Percentiles rank a stretch among this genome's conserved stretches.
Conservation (phyloP, 2,797 vertebrate genomes). For the Lithobates pipiens region DNA sequence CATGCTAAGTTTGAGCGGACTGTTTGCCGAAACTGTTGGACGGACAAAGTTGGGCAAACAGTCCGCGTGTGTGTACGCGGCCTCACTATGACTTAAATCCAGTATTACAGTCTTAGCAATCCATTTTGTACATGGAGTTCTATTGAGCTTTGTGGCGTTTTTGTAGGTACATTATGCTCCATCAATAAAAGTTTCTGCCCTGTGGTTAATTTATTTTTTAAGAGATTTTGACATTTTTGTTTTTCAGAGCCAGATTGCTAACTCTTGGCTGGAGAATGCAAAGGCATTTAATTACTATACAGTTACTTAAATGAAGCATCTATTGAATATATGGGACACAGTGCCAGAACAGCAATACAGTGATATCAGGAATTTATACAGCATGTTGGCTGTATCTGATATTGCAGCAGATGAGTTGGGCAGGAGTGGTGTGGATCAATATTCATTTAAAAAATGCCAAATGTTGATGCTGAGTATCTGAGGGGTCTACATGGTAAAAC, state of each 20-base stretch:
- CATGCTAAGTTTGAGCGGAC: no score
- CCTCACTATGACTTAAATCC: not conserved
- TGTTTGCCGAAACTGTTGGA: no score
- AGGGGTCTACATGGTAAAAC: not conserved
- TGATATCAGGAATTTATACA: not conserved
- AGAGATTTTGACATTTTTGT: conserved; percentile 10
- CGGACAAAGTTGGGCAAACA: no score
- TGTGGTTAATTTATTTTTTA: not conserved
- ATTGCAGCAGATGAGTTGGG: not conserved
- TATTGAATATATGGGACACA: conserved; percentile 31
- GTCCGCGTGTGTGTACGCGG: no score
- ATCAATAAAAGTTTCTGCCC: not conserved
- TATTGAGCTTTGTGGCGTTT: not conserved
- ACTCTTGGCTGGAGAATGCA: conserved; percentile 19
- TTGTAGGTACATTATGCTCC: conserved; percentile 1
- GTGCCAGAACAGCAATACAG: conserved; percentile 43
- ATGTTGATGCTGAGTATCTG: not conserved
- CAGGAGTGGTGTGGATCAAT: not conserved
- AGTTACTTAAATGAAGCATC: conserved; percentile 44
- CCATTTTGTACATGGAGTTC: not conserved
- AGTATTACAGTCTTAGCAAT: not conserved
- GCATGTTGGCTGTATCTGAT: conserved; percentile 17
- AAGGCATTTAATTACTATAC: conserved; percentile 46
- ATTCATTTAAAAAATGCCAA: not conserved
- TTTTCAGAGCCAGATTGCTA: conserved; percentile 28